Base-by-base conservation (phyloP, 2,888 invertebrate species). In the Rutpela maculata region DNA sequence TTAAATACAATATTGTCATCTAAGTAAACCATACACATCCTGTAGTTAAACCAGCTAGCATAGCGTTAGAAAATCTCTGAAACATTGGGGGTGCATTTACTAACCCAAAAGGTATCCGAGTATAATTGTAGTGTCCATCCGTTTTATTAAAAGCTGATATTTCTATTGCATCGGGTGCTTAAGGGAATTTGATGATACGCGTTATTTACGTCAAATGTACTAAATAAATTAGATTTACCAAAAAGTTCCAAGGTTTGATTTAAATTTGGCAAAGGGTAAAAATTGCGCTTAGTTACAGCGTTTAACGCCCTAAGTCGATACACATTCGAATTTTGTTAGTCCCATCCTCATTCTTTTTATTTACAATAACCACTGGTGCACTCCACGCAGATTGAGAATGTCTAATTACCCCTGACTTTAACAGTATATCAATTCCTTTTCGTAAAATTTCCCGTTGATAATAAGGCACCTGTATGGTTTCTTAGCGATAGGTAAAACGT, bases 41-140 rank as follows among this genome's bases (percentile, higher is more conserved):
- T 38, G 56, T 19, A 7, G 65, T 26, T n/a, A 22, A 70, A 0
- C 67, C 72, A 0, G 60, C 26, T 10, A 72, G 35, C 0, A 75
- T 62, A 17, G 26, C 69, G 10, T 71, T 63, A 0, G 70, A 17
- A 2, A 75, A 35, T 43, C 60, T 65, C 50, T 66, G 67, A 56
- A 78, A 78, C 0, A 75, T 74, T 12, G 60, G 12, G 26, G 74
- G 65, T 12, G 77, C 69, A 17, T 69, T 78, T n/a, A 72, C 62
- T 17, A 75, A 60, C 0, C 78, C 75, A 38, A 75, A 76, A 1
- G 78, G 72, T 75, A 78, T 78, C 15, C 75, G 71, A n/a, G 18
- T 71, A 66, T 75, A 79, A 17, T 79, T 71, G 56, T 63, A 76
- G 11, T 57, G 38, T 6, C 74, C 76, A 22, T 70, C 67, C 19